Base-by-base conservation (phyloP, 2,888 invertebrate genomes). In the Spilosoma lubricipeda region DNA sequence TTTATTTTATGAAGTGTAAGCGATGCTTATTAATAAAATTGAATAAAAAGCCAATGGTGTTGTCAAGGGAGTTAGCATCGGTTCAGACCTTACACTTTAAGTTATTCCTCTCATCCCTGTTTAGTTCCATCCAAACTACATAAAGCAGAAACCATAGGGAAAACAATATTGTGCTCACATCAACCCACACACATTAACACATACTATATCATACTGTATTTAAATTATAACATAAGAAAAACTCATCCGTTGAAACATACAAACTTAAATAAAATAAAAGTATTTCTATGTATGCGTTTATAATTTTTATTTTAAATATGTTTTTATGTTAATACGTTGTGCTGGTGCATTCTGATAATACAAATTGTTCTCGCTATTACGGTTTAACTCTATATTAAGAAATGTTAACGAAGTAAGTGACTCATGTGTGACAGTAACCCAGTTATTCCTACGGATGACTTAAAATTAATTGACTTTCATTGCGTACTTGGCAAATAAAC, bases 391-490 rank as follows among this genome's bases (percentile, higher is more conserved):
- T 91, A 90, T 90, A 87, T 83, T 90, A 84, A 86, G 82, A 87
- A 86, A 90, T 90, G 88, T 93, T 92, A 90, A 94, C 94, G 91
- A 93, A 93, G 88, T 86, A 94, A 93, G 94, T 94, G 88, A 91
- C 90, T 89, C 87, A 88, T 82, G 84, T 88, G 88, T 87, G 89
- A 89, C 85, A 85, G 86, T 87, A 83, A 87, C 90, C 90, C 81
- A 90, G 93, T 93, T 95, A 94, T 85, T 81, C 77, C 92, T 95
- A 94, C 92, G 90, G 91, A 94, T 95, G 95, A 95, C 95, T 94
- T 95, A 93, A 95, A 95, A 93, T 92, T 95, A 95, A 95, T 95
- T 95, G 95, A 95, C 95, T 85, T 89, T 78, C 86, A 88, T 88
- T 88, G 85, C 87, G 88, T 85, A 87, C 87, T 93, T 92, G 93